phyloP scores from a whole-genome alignment of 92 coral and sea anemone species.

The Metridium senile region DNA sequence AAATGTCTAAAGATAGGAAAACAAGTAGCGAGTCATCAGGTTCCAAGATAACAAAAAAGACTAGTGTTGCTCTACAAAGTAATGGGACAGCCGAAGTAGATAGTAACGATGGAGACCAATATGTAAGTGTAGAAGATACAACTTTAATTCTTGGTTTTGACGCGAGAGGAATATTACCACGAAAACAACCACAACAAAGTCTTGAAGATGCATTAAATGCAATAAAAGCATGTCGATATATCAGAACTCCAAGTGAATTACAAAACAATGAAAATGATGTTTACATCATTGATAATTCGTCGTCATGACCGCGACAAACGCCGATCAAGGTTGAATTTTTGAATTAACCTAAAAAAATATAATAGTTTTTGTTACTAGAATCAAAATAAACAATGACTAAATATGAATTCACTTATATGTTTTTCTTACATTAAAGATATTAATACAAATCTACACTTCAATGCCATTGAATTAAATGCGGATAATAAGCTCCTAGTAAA shows the following conservation, averaged over 20 bases:
- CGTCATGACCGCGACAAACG: too few relatives aligned
- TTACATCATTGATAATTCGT: too few relatives aligned
- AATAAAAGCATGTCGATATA: conserved; percentile 56
- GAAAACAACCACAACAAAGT: conserved; percentile 37
- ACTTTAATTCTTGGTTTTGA: neutral
- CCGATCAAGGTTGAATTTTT: too few relatives aligned
- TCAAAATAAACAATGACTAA: too few relatives aligned
- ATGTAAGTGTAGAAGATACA: neutral
- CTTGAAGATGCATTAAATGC: conserved; percentile 57
- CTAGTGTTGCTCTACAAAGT: neutral
- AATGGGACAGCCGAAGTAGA: neutral
- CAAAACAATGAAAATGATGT: neutral
- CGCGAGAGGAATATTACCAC: neutral
- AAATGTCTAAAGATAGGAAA: neutral
- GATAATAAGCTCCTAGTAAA: neutral
- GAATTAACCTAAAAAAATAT: too few relatives aligned
- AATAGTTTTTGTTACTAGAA: too few relatives aligned
- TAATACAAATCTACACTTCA: too few relatives aligned
- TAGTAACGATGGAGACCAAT: neutral
- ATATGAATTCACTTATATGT: too few relatives aligned
- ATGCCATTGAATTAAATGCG: neutral
- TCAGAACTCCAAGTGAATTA: conserved; percentile 52
- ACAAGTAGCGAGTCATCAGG: neutral
- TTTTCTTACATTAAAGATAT: too few relatives aligned
- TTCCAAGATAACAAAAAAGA: neutral